phyloP scores from a whole-genome alignment of 2,797 vertebrate genomes.

The Typhlichthys subterraneus region DNA sequence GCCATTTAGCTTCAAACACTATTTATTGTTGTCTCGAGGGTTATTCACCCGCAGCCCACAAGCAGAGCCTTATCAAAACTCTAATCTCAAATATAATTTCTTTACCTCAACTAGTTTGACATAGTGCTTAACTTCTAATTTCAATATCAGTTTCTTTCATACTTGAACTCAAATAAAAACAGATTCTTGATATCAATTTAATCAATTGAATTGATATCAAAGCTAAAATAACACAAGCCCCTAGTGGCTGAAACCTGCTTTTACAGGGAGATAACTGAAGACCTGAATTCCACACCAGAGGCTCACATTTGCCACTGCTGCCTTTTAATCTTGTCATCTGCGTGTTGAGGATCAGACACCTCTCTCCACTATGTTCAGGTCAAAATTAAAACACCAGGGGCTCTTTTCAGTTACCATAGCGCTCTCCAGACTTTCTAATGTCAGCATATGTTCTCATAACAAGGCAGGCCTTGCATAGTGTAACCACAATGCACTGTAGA shows the following conservation, averaged over 20 bases:
- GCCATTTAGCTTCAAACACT: constrained; percentile 1
- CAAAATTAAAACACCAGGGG: constrained; percentile 36
- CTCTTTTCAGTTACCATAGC: constrained; percentile 43
- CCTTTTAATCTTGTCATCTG: constrained; percentile 33
- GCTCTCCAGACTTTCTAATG: constrained; percentile 24
- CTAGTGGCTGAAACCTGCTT: constrained; percentile 19
- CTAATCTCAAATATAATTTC: background rate
- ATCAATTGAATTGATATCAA: constrained; percentile 17
- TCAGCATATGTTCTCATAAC: constrained; percentile 24
- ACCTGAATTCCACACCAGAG: constrained; percentile 29
- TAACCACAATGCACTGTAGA: constrained; percentile 7
- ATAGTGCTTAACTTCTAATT: constrained; percentile 11
- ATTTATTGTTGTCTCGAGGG: constrained; percentile 5
- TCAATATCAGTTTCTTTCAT: constrained; percentile 12
- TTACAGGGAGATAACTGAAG: constrained; percentile 30
- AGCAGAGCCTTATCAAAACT: constrained; percentile 7
- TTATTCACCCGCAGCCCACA: constrained; percentile 11
- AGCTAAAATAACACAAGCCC: constrained; percentile 13
- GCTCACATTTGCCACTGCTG: constrained; percentile 22
- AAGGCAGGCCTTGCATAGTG: constrained; percentile 23
- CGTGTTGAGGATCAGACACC: constrained; percentile 22
- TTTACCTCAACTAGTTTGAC: constrained; percentile 9
- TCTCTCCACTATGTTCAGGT: constrained; percentile 21
- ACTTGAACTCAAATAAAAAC: constrained; percentile 27
- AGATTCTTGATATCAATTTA: constrained; percentile 30